Conservation (phyloP, 2,113 vertebrate genomes). For the Oenanthe melanoleuca region DNA sequence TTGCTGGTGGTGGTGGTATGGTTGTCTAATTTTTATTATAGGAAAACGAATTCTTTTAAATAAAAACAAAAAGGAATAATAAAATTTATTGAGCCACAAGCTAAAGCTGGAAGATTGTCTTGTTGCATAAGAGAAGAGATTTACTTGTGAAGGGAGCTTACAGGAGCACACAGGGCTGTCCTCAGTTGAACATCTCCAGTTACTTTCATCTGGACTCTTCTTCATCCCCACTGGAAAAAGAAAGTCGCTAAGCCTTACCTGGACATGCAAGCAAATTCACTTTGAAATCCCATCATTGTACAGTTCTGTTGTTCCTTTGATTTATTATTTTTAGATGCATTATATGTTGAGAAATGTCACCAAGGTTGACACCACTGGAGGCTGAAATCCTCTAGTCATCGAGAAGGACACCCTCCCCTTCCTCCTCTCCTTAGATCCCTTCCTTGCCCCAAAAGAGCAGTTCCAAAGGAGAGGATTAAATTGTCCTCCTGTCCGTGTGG, state of each 20-base stretch:
- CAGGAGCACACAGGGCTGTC: slow-evolving; percentile 3
- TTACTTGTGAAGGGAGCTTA: slow-evolving; percentile 51
- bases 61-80: slow-evolving; percentile 80
- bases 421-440: background rate
- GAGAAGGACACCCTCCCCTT: background rate
- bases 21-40: slow-evolving; percentile 79
- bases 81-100: slow-evolving; percentile 78
- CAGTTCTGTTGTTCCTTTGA: slow-evolving; percentile 21
- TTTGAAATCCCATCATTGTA: background rate
- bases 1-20: slow-evolving; percentile 76
- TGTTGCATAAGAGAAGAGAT: slow-evolving; percentile 46
- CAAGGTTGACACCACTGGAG: background rate
- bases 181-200: background rate
- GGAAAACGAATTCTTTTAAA: slow-evolving; percentile 80
- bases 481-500: background rate
- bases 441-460: background rate
- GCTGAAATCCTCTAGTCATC: slow-evolving; percentile 5
- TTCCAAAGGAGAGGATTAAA: background rate
- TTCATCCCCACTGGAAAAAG: background rate
- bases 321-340: slow-evolving; percentile 15
- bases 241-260: slow-evolving; percentile 19
- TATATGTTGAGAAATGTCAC: slow-evolving; percentile 12
- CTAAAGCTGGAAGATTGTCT: slow-evolving; percentile 67
- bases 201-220: slow-evolving; percentile 27
- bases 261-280: background rate